A percentile compares a stretch with the other conserved stretches of the same genome.
Evolutionary conservation across 2,797 vertebrate genomes (phyloP).

Genomic region (Orientallactaga sibirica): DNA sequence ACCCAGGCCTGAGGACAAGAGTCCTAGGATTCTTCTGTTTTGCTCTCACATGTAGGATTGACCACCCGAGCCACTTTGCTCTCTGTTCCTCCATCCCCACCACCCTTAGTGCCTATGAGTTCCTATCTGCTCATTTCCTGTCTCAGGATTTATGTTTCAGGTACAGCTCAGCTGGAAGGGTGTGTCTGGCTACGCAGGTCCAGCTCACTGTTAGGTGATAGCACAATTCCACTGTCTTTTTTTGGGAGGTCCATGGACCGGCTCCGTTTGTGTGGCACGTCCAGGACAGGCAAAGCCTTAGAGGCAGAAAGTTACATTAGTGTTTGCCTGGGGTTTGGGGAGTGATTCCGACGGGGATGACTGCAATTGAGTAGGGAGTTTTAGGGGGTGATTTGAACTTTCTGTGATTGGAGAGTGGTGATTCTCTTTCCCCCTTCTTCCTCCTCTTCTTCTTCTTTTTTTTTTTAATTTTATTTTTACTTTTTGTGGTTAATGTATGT

Average conservation of each 20-base stretch:
- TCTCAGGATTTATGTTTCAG: neutral
- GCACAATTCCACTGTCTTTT: neutral
- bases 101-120: neutral
- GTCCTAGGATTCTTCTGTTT: neutral
- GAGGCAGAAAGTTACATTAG: neutral
- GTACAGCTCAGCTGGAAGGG: neutral
- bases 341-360: too few species aligned
- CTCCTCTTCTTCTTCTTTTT: too few species aligned
- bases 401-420: too few species aligned
- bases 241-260: neutral
- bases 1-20: neutral
- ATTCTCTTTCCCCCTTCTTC: too few species aligned
- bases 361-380: neutral
- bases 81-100: neutral
- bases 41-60: neutral
- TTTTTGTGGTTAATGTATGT: too few species aligned
- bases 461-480: too few species aligned
- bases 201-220: neutral
- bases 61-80: neutral
- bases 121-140: neutral
- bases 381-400: neutral
- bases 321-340: neutral
- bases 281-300: too few species aligned
- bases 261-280: rapidly evolving
- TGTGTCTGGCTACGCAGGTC: rapidly evolving